phyloP scores from a whole-genome alignment of 2,888 invertebrate species.

The Leptinotarsa juncta region DNA sequence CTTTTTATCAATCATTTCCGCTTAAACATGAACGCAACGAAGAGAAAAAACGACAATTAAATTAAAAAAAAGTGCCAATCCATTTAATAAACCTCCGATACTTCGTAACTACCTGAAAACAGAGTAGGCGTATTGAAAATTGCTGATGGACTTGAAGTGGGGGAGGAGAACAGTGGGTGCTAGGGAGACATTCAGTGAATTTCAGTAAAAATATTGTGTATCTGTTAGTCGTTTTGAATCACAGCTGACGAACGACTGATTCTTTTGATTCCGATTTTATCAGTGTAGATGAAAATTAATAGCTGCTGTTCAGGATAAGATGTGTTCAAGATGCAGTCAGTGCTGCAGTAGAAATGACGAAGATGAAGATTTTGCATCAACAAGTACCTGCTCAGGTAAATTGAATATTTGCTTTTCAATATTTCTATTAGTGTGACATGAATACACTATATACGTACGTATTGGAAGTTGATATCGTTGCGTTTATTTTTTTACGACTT shows the following conservation, averaged over 20 bases:
- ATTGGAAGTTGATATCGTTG: no score
- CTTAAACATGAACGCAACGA: constrained; percentile 15
- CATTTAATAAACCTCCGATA: constrained; percentile 26
- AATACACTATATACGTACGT: no score
- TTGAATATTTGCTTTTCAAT: not conserved
- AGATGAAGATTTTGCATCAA: constrained; percentile 61
- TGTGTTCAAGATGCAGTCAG: constrained; percentile 65
- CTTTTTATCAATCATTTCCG: not conserved
- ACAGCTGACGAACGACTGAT: not conserved
- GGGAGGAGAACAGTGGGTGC: not conserved
- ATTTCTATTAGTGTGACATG: no score
- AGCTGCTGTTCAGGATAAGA: constrained; percentile 38
- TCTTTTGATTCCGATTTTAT: no score
- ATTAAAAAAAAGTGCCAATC: constrained; percentile 30
- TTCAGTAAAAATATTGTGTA: not conserved
- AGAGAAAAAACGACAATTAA: constrained; percentile 28
- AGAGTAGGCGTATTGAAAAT: not conserved
- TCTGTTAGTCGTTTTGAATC: not conserved
- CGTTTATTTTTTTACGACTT: no score
- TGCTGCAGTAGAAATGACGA: constrained; percentile 63
- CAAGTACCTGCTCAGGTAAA: constrained; percentile 64
- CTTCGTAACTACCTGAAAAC: constrained; percentile 6
- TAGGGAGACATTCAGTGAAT: no score
- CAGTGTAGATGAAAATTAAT: not conserved
- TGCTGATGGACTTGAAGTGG: not conserved